phyloP scores from a whole-genome alignment of 2,113 vertebrate species.

The Neogale vison region DNA sequence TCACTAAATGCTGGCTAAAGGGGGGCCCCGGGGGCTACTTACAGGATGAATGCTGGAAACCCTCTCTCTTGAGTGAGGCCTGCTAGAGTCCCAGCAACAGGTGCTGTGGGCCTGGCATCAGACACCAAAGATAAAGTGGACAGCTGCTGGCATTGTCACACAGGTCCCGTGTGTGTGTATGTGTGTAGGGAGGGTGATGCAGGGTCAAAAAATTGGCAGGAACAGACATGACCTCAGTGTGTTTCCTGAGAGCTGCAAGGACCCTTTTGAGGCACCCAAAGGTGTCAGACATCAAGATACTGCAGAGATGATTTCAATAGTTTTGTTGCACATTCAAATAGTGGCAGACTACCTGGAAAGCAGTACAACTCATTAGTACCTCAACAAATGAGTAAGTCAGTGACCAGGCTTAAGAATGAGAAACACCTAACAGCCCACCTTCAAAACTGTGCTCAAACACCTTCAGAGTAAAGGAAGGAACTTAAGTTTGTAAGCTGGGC shows the following conservation, averaged over 20 bases:
- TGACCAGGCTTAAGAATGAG: background rate
- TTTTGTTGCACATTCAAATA: background rate
- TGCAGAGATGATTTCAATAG: background rate
- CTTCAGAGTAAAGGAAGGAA: background rate
- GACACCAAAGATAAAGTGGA: background rate
- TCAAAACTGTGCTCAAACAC: background rate
- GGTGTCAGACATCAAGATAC: background rate
- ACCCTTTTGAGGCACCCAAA: background rate
- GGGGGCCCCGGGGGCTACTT: background rate
- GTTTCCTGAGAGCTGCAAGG: background rate
- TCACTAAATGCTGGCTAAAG: background rate
- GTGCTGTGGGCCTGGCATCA: background rate
- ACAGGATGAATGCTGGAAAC: background rate
- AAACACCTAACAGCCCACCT: background rate
- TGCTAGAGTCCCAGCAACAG: background rate
- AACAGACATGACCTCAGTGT: background rate
- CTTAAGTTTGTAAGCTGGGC: background rate
- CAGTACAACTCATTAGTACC: background rate
- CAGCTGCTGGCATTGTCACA: background rate
- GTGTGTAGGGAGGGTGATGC: background rate
- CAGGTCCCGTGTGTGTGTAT: background rate
- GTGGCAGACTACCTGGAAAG: background rate
- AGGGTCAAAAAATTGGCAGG: background rate
- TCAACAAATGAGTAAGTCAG: background rate
- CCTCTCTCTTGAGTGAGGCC: background rate